Evolutionary conservation across 2,113 vertebrate genomes (phyloP), one percentile per base, ranked within the genome.

Genomic region (Heterotilapia buettikoferi): DNA sequence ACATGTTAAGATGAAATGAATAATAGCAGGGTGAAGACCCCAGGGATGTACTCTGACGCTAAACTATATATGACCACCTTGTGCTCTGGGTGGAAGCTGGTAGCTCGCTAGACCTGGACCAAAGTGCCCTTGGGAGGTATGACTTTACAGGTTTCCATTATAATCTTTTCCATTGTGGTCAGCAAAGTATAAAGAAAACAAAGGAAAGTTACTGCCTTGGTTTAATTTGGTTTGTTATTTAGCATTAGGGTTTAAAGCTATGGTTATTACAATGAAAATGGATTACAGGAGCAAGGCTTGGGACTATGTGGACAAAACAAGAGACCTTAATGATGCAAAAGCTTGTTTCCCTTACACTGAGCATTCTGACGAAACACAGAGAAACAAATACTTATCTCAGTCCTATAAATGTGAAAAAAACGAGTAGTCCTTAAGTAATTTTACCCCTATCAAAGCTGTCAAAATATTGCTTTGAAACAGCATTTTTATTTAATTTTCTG

Each of bases 111-210:
- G 52, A 68, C 36, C 63, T 40, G 89, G 91, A 95, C 91, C 94
- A 94, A 94, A 93, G 92, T 92, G 93, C 90, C 88, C 86, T 50
- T 16, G 36, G 82, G 88, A 90, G 89, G 88, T 86, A 53, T 71
- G 82, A 87, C 73, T 87, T 85, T 18, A 59, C 6, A 63, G 63
- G 10, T 84, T 82, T 82, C 3, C 56, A 31, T 82, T 24, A 56
- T 45, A n/a, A 80, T 84, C 19, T 57, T 36, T 86, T 89, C 18
- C 61, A 66, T 59, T 86, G 8, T 31, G 33, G n/a, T 90, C 38
- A 81, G 85, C 31, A 59, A 8, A 81, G 19, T 31, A 83, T 38
- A 29, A 57, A 59, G 29, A n/a, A 59, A 43, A 24, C 40, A 78
- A 59, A 68, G 63, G 29, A 40, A 54, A 33, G 13, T 9, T 16